These are phyloP conservation scores for Colius striatus DNA, from an alignment of 2,113 vertebrate genomes.

Conservation along the genomic window DNA sequence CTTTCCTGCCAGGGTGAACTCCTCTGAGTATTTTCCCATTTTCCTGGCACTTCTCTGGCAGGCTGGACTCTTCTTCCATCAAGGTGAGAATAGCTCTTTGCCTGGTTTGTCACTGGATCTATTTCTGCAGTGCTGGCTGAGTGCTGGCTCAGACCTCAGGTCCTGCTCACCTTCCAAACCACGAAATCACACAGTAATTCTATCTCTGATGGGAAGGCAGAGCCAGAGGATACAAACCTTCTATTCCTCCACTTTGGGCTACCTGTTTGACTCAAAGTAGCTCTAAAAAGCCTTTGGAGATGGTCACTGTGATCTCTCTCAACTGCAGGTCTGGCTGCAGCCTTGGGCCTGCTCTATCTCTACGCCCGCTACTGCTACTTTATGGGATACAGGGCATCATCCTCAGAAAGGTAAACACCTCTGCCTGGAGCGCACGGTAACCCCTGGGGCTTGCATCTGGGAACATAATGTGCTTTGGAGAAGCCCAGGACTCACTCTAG, in stretches of 20 bases:
- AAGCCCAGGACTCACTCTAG: not conserved
- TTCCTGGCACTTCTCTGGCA: slow-evolving; percentile 88
- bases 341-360: slow-evolving; percentile 86
- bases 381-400: slow-evolving; percentile 78
- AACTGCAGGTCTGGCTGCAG: slow-evolving; percentile 76
- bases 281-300: not conserved
- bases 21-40: slow-evolving; percentile 90
- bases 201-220: not conserved
- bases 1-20: slow-evolving; percentile 83
- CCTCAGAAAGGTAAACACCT: slow-evolving; percentile 80
- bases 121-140: not conserved
- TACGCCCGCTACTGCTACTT: slow-evolving; percentile 86
- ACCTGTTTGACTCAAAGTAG: not conserved
- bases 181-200: not conserved
- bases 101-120: not conserved
- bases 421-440: not conserved
- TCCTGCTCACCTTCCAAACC: not conserved
- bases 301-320: not conserved
- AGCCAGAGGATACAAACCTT: not conserved
- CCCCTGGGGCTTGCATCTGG: not conserved
- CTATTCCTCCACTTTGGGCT: not conserved
- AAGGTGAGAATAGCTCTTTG: slow-evolving; percentile 75
- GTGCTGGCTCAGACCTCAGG: not conserved
- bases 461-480: not conserved
- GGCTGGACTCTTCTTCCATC: slow-evolving; percentile 87